A percentile compares a stretch with the other conserved stretches of the same genome.
phyloP scores from a whole-genome alignment of 2,888 invertebrate species.

The Elmis aenea region DNA sequence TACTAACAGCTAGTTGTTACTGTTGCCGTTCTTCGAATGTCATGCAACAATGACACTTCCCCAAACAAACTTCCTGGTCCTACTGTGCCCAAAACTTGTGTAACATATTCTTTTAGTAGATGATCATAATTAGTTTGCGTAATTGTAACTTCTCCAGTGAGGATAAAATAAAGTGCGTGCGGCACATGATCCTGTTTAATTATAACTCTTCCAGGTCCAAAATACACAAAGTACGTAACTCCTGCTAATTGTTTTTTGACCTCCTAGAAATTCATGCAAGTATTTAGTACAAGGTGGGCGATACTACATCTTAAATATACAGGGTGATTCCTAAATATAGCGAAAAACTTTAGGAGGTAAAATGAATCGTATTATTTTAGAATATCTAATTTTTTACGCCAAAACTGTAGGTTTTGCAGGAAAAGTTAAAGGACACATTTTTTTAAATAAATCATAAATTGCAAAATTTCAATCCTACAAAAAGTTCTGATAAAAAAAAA shows the following conservation, averaged over 20 bases:
- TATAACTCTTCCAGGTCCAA: constrained; percentile 54
- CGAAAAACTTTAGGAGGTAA: too few species aligned
- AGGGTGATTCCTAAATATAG: too few species aligned
- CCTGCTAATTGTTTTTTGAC: constrained; percentile 58
- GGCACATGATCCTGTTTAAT: constrained; percentile 59
- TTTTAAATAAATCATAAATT: too few species aligned
- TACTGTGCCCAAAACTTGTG: constrained; percentile 51
- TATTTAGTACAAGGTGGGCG: too few species aligned
- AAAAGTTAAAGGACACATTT: too few species aligned
- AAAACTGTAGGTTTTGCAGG: too few species aligned
- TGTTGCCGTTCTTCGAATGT: constrained; percentile 49
- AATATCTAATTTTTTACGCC: too few species aligned
- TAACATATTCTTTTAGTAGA: constrained; percentile 46
- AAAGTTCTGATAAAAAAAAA: too few species aligned
- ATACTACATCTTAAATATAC: too few species aligned
- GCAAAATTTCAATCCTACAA: too few species aligned
- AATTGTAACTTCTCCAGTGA: constrained; percentile 55
- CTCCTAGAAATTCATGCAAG: constrained; percentile 44
- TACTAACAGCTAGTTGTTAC: constrained; percentile 1
- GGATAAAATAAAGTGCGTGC: constrained; percentile 59
- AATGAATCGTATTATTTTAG: too few species aligned
- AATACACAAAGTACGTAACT: constrained; percentile 57
- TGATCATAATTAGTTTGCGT: constrained; percentile 52
- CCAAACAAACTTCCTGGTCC: constrained; percentile 61
- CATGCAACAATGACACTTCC: constrained; percentile 59